Evolutionary conservation across 1,140 invertebrate genomes (phyloP).

Genomic region (Brachionus plicatilis): DNA sequence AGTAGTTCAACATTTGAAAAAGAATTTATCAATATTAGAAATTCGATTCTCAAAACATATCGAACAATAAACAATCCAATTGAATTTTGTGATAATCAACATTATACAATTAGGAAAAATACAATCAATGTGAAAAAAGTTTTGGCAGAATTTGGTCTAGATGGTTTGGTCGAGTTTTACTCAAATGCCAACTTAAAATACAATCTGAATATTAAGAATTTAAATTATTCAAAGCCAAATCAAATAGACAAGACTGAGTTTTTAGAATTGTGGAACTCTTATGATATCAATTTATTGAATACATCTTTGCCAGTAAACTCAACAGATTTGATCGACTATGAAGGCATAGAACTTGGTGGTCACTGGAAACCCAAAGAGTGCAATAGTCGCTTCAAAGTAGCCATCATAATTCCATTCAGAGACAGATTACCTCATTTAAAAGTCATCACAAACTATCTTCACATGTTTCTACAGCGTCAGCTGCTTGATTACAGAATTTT

Average conservation of each 20-base stretch:
- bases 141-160: neutral
- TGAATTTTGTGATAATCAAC: neutral
- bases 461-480: conserved; percentile 50
- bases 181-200: neutral
- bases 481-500: conserved; percentile 50
- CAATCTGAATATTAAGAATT: neutral
- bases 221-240: neutral
- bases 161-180: neutral
- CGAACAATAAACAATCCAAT: neutral
- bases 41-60: neutral
- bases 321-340: neutral
- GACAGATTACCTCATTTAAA: conserved; percentile 55
- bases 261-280: neutral
- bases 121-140: neutral
- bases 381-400: conserved; percentile 45
- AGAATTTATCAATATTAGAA: neutral
- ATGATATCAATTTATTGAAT: neutral
- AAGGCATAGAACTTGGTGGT: conserved; percentile 41
- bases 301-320: neutral
- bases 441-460: conserved; percentile 48
- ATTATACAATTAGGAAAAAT: neutral
- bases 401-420: conserved; percentile 50
- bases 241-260: neutral
- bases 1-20: neutral
- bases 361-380: conserved; percentile 45